Conservation (phyloP, 2,113 vertebrate species). For the Dromiciops gliroides region DNA sequence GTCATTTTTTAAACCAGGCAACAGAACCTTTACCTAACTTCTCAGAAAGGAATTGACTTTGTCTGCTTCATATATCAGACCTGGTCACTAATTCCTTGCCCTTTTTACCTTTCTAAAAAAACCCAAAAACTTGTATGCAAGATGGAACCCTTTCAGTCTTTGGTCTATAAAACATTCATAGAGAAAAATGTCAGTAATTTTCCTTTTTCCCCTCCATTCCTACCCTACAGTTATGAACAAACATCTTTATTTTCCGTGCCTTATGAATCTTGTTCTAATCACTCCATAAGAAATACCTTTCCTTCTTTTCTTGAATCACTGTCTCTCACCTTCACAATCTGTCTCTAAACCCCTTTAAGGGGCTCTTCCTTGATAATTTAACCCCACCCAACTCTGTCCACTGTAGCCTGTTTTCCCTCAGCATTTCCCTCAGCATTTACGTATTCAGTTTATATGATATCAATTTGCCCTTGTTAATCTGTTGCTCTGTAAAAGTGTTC, state of each 20-base stretch:
- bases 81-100: constrained; percentile 57
- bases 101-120: constrained; percentile 68
- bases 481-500: constrained; percentile 79
- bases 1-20: constrained; percentile 74
- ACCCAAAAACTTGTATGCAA: background rate
- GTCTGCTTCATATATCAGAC: constrained; percentile 66
- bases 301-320: constrained; percentile 29
- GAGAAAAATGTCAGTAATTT: constrained; percentile 47
- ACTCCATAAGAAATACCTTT: constrained; percentile 43
- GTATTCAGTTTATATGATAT: constrained; percentile 76
- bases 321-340: constrained; percentile 67
- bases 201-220: constrained; percentile 1
- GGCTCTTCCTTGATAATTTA: constrained; percentile 56
- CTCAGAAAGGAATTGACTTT: constrained; percentile 69
- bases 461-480: constrained; percentile 79
- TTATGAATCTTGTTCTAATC: constrained; percentile 36
- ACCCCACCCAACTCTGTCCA: constrained; percentile 67
- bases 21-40: constrained; percentile 69
- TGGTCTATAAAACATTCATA: constrained; percentile 50
- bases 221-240: constrained; percentile 41
- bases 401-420: constrained; percentile 68
- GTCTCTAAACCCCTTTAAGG: constrained; percentile 60
- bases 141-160: background rate
- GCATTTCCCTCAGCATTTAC: constrained; percentile 79
- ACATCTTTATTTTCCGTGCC: constrained; percentile 51